Base-by-base conservation (phyloP, 2,888 invertebrate species). In the Protodeltote pygarga region DNA sequence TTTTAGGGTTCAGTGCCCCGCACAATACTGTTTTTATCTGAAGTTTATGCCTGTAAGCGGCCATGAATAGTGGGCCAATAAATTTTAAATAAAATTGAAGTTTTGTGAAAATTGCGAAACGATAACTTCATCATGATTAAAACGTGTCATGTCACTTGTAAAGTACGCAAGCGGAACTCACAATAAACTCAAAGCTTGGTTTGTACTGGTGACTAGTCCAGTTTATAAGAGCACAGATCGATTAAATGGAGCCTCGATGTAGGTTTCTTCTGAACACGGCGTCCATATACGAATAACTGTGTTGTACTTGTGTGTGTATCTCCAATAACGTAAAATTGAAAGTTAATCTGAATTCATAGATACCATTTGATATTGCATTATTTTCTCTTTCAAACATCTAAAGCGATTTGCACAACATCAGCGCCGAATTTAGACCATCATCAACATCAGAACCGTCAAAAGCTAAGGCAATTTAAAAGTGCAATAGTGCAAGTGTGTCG, bases 1-100 rank as follows among this genome's bases (percentile, higher is more conserved):
- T 73, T 78, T 77, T 68, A 71, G 28, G 50, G 55, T 72, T 66
- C 66, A 66, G 16, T 68, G 57, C 49, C 63, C 64, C 28, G 58
- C 47, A 55, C 64, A 10, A 41, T 65, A 65, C 66, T 62, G 69
- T 61, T 65, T 60, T 57, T 45, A 49, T 53, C 37, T 53, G 17
- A n/a, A 34, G 32, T 49, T 49, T 42, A 42, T 51, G 58, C 53
- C 45, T 42, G 28, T 32, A 64, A 34, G 37, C 16, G 15, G 16
- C 21, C 39, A 37, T 10, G 19, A 11, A 39, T 8, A 17, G 8
- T 9, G 10, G 6, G 31, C 13, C 25, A 41, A 35, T 54, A 44
- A 41, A n/a, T n/a, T n/a, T n/a, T n/a, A n/a, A n/a, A n/a, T n/a
- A n/a, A n/a, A n/a, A 21, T 11, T 25, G 21, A 6, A 11, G 19